Conservation (phyloP, 2,113 vertebrate species). For the Acanthisitta chloris region DNA sequence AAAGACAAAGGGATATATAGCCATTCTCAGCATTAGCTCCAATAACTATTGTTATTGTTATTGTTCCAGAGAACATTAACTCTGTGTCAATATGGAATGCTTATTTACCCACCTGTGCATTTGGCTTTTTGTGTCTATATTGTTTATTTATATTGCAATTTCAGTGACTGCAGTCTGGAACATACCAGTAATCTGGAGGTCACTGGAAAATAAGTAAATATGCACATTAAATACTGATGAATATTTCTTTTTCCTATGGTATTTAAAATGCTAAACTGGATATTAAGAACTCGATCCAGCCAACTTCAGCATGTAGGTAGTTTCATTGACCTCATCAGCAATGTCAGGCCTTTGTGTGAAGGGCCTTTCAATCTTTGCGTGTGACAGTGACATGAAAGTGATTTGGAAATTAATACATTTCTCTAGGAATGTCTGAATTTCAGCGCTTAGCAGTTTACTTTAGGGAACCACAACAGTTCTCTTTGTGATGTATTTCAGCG, state of each 20-base stretch:
- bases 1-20: background rate
- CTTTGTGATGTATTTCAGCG: background rate
- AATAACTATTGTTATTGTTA: no score
- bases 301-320: background rate
- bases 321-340: background rate
- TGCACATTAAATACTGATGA: background rate
- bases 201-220: conserved; percentile 14
- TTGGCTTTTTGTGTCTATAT: background rate
- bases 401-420: background rate
- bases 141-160: conserved; percentile 2
- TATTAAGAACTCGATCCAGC: background rate
- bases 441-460: background rate
- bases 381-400: background rate
- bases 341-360: background rate
- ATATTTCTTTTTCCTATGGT: background rate
- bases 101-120: background rate
- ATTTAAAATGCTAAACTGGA: background rate
- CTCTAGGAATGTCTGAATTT: background rate
- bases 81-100: background rate
- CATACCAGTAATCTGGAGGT: background rate
- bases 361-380: background rate
- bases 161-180: background rate
- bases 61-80: background rate
- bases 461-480: background rate
- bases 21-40: background rate